These are phyloP conservation scores for Parnassius smintheus DNA, from an alignment of 2,888 invertebrate species.

Conservation along the genomic window DNA sequence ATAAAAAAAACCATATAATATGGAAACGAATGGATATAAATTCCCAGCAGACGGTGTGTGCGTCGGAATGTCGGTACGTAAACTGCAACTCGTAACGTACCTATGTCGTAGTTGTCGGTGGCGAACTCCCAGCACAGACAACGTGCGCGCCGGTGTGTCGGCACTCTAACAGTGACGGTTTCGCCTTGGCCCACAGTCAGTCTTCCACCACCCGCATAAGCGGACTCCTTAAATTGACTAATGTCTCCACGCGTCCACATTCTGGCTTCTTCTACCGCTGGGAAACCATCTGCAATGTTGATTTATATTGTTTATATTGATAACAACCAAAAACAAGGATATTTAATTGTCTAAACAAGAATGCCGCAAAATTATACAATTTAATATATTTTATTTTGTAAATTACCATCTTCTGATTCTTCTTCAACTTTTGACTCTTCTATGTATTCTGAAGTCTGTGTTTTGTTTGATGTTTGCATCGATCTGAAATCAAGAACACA, in stretches of 20 bases:
- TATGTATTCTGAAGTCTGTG: constrained; percentile 46
- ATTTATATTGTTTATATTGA: no score
- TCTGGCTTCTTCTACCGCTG: constrained; percentile 86
- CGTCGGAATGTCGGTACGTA: not conserved
- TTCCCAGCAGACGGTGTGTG: not conserved
- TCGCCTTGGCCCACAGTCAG: constrained; percentile 98
- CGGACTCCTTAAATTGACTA: constrained; percentile 93
- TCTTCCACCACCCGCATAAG: constrained; percentile 91
- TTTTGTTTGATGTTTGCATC: constrained; percentile 57
- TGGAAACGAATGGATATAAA: no score
- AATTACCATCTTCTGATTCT: constrained; percentile 64
- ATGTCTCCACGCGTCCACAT: constrained; percentile 98
- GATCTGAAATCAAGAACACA: constrained; percentile 45
- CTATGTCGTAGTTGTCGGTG: constrained; percentile 98
- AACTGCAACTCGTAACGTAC: constrained; percentile 42
- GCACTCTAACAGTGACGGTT: constrained; percentile 97
- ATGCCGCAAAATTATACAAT: no score
- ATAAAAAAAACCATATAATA: no score
- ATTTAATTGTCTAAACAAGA: no score
- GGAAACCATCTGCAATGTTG: constrained; percentile 51
- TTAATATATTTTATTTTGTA: not conserved
- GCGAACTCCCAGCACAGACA: constrained; percentile 99
- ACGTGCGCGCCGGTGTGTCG: constrained; percentile 96
- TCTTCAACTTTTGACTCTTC: constrained; percentile 63
- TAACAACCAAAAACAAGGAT: no score